Percentiles rank a stretch among this genome's conserved stretches.
Evolutionary conservation across 2,888 invertebrate genomes (phyloP).

Genomic region (Lagria hirta): DNA sequence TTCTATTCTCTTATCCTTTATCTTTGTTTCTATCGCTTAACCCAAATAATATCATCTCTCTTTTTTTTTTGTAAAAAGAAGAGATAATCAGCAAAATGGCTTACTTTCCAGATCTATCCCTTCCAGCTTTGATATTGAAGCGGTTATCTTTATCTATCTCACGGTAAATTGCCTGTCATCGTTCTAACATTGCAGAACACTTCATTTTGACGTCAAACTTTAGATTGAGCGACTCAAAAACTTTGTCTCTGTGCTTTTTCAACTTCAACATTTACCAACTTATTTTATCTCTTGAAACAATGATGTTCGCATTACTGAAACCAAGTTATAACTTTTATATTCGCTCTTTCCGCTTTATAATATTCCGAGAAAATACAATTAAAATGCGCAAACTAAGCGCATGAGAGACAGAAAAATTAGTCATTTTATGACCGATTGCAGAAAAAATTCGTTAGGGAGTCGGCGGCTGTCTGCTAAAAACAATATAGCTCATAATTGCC

Average conservation of each 20-base stretch:
- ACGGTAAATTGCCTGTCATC: conserved; percentile 46
- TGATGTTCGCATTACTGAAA: conserved; percentile 41
- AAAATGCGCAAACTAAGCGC: conserved; percentile 18
- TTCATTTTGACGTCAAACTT: conserved; percentile 48
- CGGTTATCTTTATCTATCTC: conserved; percentile 35
- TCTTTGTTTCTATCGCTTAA: conserved; percentile 30
- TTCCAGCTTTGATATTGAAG: conserved; percentile 22
- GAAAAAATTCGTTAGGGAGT: too few species aligned
- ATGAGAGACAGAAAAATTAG: conserved; percentile 15
- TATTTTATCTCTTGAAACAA: conserved; percentile 40
- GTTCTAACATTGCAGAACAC: conserved; percentile 45
- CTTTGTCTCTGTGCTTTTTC: conserved; percentile 41
- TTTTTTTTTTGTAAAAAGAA: conserved; percentile 39
- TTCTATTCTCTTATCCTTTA: conserved; percentile 34
- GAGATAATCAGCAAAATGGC: conserved; percentile 46
- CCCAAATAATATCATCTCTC: conserved; percentile 33
- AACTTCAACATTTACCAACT: conserved; percentile 37
- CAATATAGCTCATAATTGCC: too few species aligned
- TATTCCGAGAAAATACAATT: conserved; percentile 33
- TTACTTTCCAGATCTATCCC: conserved; percentile 31
- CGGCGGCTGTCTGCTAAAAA: too few species aligned
- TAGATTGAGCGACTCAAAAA: conserved; percentile 43
- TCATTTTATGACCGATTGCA: too few species aligned
- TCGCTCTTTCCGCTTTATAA: conserved; percentile 29
- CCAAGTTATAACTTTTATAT: conserved; percentile 42